Evolutionary conservation across 2,113 vertebrate genomes (phyloP).

Genomic region (Anas platyrhynchos): DNA sequence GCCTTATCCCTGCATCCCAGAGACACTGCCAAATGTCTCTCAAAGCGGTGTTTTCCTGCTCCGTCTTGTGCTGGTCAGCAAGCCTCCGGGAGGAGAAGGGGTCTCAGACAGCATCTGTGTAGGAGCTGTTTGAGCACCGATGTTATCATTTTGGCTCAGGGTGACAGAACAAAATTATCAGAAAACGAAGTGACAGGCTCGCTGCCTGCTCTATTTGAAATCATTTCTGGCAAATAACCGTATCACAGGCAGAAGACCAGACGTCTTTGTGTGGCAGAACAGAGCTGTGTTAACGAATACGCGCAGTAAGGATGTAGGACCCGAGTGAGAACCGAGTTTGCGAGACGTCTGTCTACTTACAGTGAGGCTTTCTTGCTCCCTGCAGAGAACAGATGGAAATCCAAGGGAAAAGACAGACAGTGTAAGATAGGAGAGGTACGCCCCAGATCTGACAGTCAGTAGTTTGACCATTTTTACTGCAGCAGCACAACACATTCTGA

Average conservation of each 20-base stretch:
- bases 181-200: conserved; percentile 6
- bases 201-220: conserved; percentile 3
- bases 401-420: neutral
- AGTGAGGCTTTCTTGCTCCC: neutral
- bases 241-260: neutral
- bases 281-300: neutral
- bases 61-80: neutral
- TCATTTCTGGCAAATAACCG: neutral
- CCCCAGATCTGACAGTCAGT: neutral
- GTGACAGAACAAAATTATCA: neutral
- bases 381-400: neutral
- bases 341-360: neutral
- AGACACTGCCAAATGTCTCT: neutral
- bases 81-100: neutral
- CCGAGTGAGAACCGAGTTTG: neutral
- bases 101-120: neutral
- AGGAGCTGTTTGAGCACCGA: neutral
- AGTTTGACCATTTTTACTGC: neutral
- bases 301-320: neutral
- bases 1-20: neutral
- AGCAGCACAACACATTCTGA: neutral
- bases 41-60: neutral
- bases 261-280: neutral
- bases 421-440: neutral
- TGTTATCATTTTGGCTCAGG: neutral